Evolutionary conservation across 2,113 vertebrate species (phyloP).

Genomic region (Tapirus terrestris): DNA sequence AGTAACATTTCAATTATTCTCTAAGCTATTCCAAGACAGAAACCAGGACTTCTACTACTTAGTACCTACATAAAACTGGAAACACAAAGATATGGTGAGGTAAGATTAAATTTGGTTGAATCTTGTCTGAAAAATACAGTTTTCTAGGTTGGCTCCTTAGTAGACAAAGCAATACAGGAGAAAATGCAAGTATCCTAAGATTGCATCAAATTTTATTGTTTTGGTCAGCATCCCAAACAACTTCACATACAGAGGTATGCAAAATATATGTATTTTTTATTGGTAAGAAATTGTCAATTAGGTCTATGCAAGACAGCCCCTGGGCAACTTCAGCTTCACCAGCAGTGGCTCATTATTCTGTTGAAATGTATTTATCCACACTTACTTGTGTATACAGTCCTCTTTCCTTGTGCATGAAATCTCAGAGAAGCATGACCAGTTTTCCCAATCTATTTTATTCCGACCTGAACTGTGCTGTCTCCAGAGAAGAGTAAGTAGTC

Average conservation of each 20-base stretch:
- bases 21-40: not conserved
- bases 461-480: not conserved
- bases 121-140: constrained; percentile 7
- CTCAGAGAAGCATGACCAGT: not conserved
- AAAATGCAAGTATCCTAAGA: not conserved
- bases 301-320: not conserved
- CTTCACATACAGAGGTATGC: not conserved
- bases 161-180: not conserved
- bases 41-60: not conserved
- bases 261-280: not conserved
- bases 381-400: not conserved
- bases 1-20: not conserved
- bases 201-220: not conserved
- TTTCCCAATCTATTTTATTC: not conserved
- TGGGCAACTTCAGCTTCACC: not conserved
- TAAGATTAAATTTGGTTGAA: not conserved
- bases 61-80: not conserved
- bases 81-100: not conserved
- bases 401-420: not conserved
- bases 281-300: not conserved
- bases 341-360: not conserved
- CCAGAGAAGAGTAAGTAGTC: not conserved
- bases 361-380: not conserved
- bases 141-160: not conserved
- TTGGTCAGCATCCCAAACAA: not conserved